Percentiles rank a stretch among this genome's conserved stretches.
Evolutionary conservation across 2,113 vertebrate species (phyloP).

Genomic region (Hydrochoerus hydrochaeris): DNA sequence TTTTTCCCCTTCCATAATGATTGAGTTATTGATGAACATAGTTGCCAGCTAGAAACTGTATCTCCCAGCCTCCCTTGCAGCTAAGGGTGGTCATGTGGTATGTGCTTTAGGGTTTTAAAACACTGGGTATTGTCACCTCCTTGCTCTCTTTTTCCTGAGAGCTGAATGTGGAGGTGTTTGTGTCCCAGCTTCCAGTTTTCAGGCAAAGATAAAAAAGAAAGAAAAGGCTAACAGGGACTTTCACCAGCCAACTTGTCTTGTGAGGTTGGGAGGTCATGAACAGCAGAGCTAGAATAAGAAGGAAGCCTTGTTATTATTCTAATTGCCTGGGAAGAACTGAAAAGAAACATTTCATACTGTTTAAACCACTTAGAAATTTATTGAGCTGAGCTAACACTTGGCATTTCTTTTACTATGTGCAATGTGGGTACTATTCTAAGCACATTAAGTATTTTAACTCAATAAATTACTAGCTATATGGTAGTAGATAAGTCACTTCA

Average conservation of each 20-base stretch:
- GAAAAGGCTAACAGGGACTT: neutral
- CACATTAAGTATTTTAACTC: conserved; percentile 19
- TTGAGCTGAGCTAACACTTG: neutral
- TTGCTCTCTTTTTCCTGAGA: neutral
- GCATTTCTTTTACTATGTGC: neutral
- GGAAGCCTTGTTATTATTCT: neutral
- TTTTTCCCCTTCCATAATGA: neutral
- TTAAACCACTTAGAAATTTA: neutral
- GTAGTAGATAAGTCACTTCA: neutral
- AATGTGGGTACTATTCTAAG: neutral
- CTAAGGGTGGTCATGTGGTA: neutral
- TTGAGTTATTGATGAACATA: neutral
- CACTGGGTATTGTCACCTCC: neutral
- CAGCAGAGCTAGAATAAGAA: neutral
- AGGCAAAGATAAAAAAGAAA: neutral
- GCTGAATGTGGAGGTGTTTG: neutral
- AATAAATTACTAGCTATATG: neutral
- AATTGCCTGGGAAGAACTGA: neutral
- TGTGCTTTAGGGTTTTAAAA: neutral
- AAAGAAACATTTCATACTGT: neutral
- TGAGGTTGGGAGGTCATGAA: neutral
- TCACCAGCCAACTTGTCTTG: neutral
- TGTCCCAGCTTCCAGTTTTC: neutral
- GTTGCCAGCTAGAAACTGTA: neutral
- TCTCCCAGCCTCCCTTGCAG: neutral